Evolutionary conservation across 2,888 invertebrate species (phyloP).

Genomic region (Spisula subtruncata): DNA sequence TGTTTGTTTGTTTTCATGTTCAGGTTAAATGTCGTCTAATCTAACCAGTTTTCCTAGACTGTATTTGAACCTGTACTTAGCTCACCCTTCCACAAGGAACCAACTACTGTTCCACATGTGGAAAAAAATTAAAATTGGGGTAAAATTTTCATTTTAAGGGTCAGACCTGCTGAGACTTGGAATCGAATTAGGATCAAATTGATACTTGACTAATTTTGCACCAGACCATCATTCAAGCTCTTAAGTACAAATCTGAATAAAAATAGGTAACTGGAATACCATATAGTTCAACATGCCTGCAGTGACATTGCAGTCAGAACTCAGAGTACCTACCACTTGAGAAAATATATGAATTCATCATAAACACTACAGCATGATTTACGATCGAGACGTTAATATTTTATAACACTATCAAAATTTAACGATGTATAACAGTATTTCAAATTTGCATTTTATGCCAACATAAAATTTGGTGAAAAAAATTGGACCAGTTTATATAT

Average conservation of each 20-base stretch:
- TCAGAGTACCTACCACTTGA: background rate
- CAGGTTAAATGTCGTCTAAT: background rate
- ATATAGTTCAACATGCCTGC: background rate
- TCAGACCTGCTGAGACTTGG: background rate
- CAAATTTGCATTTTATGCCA: slow-evolving; percentile 24
- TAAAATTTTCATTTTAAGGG: too few relatives aligned
- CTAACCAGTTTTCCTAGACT: background rate
- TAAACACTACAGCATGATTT: background rate
- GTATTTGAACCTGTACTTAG: background rate
- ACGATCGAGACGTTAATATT: background rate
- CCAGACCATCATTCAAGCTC: too few relatives aligned
- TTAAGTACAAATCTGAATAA: background rate
- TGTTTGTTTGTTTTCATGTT: background rate
- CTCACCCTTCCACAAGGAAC: background rate
- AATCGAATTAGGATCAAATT: background rate
- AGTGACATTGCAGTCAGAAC: background rate
- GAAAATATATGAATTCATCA: slow-evolving; percentile 8
- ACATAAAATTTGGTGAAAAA: slow-evolving; percentile 12
- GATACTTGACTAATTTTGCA: too few relatives aligned
- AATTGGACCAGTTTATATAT: background rate
- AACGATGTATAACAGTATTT: background rate
- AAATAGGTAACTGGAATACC: background rate
- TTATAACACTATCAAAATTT: slow-evolving; percentile 12
- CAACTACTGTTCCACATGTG: background rate
- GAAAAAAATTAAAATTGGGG: too few relatives aligned